These are phyloP conservation scores for Eclectus roratus DNA, from an alignment of 2,113 vertebrate species.

Conservation along the genomic window DNA sequence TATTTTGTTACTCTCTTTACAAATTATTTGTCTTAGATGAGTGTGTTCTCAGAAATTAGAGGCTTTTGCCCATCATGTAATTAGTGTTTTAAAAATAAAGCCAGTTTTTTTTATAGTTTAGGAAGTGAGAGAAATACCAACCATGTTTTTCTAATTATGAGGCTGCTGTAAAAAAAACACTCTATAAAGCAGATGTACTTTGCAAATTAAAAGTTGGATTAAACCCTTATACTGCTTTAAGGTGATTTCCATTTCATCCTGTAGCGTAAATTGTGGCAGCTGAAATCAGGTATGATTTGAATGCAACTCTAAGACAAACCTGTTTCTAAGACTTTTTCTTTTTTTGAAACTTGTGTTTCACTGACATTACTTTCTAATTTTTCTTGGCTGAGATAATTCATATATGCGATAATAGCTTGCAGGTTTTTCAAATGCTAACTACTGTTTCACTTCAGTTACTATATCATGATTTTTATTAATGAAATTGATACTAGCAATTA, in stretches of 20 bases:
- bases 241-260: conserved; percentile 10
- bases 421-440: not conserved
- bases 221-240: conserved; percentile 33
- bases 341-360: not conserved
- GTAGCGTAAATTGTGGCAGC: not conserved
- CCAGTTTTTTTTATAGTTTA: conserved; percentile 19
- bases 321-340: not conserved
- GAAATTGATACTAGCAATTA: not conserved
- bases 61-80: conserved; percentile 29
- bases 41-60: conserved; percentile 51
- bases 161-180: conserved; percentile 42
- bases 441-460: not conserved
- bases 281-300: conserved; percentile 45
- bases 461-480: not conserved
- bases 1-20: conserved; percentile 34
- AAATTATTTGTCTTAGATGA: conserved; percentile 48
- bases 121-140: conserved; percentile 49
- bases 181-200: conserved; percentile 69
- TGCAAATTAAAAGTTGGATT: conserved; percentile 63
- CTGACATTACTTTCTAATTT: not conserved
- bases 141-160: conserved; percentile 66
- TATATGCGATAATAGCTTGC: not conserved
- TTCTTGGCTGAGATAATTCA: not conserved
- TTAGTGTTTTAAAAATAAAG: conserved; percentile 70
- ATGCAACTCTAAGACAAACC: not conserved